These are phyloP conservation scores for Beroe forskalii DNA, from an alignment of 37 sponge, comb jelly and placozoan species.

Conservation along the genomic window DNA sequence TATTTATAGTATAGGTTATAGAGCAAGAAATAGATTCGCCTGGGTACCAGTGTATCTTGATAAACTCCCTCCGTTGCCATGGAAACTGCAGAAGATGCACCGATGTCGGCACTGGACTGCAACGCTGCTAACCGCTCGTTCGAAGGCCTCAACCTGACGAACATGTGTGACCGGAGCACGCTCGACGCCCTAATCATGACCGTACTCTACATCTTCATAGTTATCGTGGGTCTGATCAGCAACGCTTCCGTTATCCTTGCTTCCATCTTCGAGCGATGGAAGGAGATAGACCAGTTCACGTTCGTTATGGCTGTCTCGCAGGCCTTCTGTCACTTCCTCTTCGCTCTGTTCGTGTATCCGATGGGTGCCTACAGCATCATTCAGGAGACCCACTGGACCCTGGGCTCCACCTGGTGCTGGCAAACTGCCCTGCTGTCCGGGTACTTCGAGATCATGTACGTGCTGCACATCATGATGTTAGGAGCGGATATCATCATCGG, in stretches of 20 bases:
- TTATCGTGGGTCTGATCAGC: constrained; percentile 15
- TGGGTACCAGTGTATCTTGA: no score
- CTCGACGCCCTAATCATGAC: constrained; percentile 40
- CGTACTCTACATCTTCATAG: background rate
- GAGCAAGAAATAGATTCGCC: no score
- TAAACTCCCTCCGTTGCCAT: no score
- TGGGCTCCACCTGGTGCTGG: constrained; percentile 17
- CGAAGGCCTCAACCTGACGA: constrained; percentile 28
- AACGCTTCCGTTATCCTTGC: constrained; percentile 46
- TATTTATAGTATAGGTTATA: no score
- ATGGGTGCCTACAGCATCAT: constrained; percentile 22
- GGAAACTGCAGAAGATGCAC: no score
- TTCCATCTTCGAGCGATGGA: constrained; percentile 42
- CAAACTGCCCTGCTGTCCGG: constrained; percentile 5
- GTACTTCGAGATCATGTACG: constrained; percentile 53
- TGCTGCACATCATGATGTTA: constrained; percentile 37
- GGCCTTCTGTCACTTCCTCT: constrained; percentile 48
- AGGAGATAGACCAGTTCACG: constrained; percentile 50
- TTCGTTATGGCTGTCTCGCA: constrained; percentile 44
- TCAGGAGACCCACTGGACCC: background rate
- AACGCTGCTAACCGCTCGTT: background rate
- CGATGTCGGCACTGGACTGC: background rate
- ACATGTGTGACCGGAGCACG: constrained; percentile 18
- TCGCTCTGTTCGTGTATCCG: constrained; percentile 9
- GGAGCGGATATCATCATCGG: constrained; percentile 52